Base-by-base conservation (phyloP, 2,888 invertebrate genomes). In the Drosophila rubida region DNA sequence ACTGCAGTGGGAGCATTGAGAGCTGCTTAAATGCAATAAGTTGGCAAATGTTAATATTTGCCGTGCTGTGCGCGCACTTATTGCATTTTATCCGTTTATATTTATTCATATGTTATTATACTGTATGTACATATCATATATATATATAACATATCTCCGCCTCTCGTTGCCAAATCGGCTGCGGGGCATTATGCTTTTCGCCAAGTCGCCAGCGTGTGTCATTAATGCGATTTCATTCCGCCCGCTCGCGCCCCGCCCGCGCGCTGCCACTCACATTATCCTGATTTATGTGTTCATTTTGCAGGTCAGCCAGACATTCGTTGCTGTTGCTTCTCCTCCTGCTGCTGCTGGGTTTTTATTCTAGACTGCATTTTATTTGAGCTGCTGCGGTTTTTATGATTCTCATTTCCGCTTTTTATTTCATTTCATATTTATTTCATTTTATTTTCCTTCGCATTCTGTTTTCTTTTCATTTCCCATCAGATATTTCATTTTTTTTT, bases 231-330 rank as follows among this genome's bases (percentile, higher is more conserved):
- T 42, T 42, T n/a, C n/a, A n/a, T n/a, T n/a, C n/a, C n/a, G n/a
- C n/a, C n/a, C n/a, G n/a, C n/a, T n/a, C n/a, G n/a, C n/a, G n/a
- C n/a, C n/a, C n/a, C n/a, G n/a, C n/a, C n/a, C n/a, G n/a, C n/a
- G n/a, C n/a, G n/a, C n/a, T n/a, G n/a, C n/a, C n/a, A n/a, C 35
- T 62, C 23, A 69, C 58, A 58, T 48, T 57, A 37, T 53, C 11
- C 44, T 66, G 71, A 74, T 74, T 72, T 74, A 72, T 69, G 70
- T 57, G 62, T 54, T 69, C 62, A 46, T 74, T 58, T 72, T 45
- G 42, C 55, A 39, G 61, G 48, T 32, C 16, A 19, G 11, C 11
- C 14, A 8, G 6, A 16, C 19, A 16, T 19, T 41, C 59, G 14
- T 45, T 32, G 13, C 44, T 25, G 30, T 51, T 35, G 7, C 23